Evolutionary conservation across 1,140 invertebrate species (phyloP).

Genomic region (Phymorhynchus buccinoides): DNA sequence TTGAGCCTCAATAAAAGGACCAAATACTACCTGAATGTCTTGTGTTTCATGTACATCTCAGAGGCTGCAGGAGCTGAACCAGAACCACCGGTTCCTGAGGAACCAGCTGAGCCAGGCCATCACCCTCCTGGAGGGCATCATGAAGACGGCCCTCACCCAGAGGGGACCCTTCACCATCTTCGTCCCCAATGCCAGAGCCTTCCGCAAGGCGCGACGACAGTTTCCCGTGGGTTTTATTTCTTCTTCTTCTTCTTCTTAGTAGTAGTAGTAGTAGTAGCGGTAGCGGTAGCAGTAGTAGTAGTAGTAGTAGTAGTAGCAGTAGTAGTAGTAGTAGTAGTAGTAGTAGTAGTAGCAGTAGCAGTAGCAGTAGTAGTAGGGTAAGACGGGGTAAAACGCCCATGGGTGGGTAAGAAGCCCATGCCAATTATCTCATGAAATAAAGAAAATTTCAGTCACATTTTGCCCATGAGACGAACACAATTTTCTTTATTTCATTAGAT

Average conservation of each 20-base stretch:
- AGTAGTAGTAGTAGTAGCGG: too few relatives aligned
- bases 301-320: too few relatives aligned
- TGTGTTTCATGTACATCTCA: slow-evolving; percentile 19
- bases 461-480: too few relatives aligned
- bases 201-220: slow-evolving; percentile 37
- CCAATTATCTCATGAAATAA: too few relatives aligned
- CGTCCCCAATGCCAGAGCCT: slow-evolving; percentile 54
- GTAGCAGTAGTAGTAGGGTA: not conserved
- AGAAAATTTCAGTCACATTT: too few relatives aligned
- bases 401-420: too few relatives aligned
- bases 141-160: slow-evolving; percentile 48
- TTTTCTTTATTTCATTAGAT: too few relatives aligned
- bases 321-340: not conserved
- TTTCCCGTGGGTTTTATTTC: slow-evolving; percentile 7
- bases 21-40: too few relatives aligned
- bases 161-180: slow-evolving; percentile 66
- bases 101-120: slow-evolving; percentile 45
- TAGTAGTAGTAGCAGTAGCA: not conserved
- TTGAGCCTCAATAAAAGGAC: too few relatives aligned
- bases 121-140: slow-evolving; percentile 48
- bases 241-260: too few relatives aligned
- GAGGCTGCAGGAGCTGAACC: slow-evolving; percentile 53
- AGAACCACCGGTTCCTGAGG: slow-evolving; percentile 40
- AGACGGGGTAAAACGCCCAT: not conserved
- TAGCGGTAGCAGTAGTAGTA: too few relatives aligned